Conservation (phyloP, 2,113 vertebrate genomes). For the Anguilla japonica region DNA sequence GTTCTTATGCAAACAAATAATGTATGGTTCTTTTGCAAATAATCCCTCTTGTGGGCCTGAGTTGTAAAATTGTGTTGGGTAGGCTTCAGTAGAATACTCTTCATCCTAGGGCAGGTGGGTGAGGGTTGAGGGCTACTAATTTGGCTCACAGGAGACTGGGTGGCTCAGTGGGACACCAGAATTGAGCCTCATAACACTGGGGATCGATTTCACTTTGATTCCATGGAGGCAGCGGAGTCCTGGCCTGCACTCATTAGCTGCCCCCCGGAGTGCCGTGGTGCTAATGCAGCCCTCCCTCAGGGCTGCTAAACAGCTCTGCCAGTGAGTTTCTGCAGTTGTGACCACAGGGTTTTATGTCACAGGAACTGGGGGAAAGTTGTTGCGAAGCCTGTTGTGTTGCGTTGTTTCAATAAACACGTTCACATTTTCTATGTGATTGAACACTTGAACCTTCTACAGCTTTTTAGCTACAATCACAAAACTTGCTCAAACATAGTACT, state of each 20-base stretch:
- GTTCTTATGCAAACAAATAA: neutral
- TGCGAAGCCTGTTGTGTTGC: neutral
- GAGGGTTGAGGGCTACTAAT: conserved; percentile 43
- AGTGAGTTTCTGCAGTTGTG: neutral
- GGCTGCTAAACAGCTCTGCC: conserved; percentile 33
- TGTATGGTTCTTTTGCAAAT: neutral
- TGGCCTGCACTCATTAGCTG: conserved; percentile 62
- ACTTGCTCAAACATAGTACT: no score
- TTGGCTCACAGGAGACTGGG: conserved; percentile 40
- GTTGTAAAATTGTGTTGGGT: neutral
- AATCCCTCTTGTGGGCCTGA: neutral
- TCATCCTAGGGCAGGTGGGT: neutral
- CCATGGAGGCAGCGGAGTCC: conserved; percentile 1
- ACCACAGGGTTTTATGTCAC: neutral
- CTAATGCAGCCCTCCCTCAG: conserved; percentile 54
- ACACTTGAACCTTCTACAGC: no score
- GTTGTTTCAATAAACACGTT: neutral
- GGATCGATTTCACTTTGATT: conserved; percentile 60
- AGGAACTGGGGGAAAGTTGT: neutral
- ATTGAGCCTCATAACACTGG: conserved; percentile 62
- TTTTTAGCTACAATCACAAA: no score
- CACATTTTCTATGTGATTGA: neutral
- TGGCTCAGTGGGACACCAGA: conserved; percentile 53
- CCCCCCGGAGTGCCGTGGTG: conserved; percentile 51
- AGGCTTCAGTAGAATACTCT: neutral